Evolutionary conservation across 2,113 vertebrate species (phyloP), one percentile per base, ranked within the genome.

Genomic region (Gavia stellata): DNA sequence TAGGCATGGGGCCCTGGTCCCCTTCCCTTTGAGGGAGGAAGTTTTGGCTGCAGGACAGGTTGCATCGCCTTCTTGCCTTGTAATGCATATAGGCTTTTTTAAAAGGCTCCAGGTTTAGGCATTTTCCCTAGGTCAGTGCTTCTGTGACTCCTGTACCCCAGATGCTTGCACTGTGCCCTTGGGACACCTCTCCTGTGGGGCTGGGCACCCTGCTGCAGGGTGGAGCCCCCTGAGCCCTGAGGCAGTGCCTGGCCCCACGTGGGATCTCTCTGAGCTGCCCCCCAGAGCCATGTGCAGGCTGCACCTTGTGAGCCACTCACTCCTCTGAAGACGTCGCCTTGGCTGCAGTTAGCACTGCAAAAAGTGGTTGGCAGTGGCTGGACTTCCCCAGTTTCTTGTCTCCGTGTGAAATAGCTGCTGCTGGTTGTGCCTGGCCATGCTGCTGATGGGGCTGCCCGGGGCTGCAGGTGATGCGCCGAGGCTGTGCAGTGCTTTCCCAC

Each of bases 391-490:
- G 2, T 55, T 87, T 91, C 33, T 78, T 63, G 53, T 65, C 10
- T 52, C 14, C 7, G 2, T 2, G 26, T 55, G 45, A 38, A 50
- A 71, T 49, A 26, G 3, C 15, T 36, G 52, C 3, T 17, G 33
- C 24, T 44, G 23, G 13, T 55, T 4, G 17, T 63, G 50, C 6
- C 42, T 17, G 28, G 20, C n/a, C 12, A 3, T n/a, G 55, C n/a
- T 79, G 59, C 17, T 0, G 1, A 3, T 5, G 14, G 17, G 33
- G 12, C 29, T 58, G 49, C 49, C 49, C 2, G 2, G 21, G 38
- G 38, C 31, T 1, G 9, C 14, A 29, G 71, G 42, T 4, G 11
- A 70, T 21, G 13, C 6, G 2, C 12, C 0, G 0, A 59, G 38
- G 58, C 45, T 29, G 6, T 1, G 5, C 0, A 3, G 20, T 62